A percentile compares a stretch with the other conserved stretches of the same genome.
phyloP scores from a whole-genome alignment of 2,797 vertebrate genomes.

The Muscicapa striata region DNA sequence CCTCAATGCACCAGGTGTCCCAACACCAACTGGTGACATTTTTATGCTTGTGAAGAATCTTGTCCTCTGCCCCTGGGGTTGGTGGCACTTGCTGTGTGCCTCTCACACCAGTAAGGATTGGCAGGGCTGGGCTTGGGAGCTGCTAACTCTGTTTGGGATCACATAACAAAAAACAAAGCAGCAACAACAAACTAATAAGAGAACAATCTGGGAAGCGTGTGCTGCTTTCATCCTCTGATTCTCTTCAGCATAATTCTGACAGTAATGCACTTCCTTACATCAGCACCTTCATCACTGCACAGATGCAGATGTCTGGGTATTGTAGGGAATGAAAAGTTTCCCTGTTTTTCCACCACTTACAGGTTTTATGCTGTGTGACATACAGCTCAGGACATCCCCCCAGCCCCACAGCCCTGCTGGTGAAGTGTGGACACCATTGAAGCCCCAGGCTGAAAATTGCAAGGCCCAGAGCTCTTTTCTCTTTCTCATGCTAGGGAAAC shows the following conservation, averaged over 20 bases:
- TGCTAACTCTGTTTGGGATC: background rate
- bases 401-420: rapidly evolving
- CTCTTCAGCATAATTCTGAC: slow-evolving; percentile 42
- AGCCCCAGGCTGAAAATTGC: too few species aligned
- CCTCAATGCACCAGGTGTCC: background rate
- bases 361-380: background rate
- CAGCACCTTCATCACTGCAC: background rate
- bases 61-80: background rate
- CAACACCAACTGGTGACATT: rapidly evolving
- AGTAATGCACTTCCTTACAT: background rate
- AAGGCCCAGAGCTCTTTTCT: too few species aligned
- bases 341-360: rapidly evolving
- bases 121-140: background rate
- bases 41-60: background rate
- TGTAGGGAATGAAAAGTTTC: rapidly evolving
- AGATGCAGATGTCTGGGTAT: background rate
- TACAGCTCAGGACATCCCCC: background rate
- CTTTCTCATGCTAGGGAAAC: too few species aligned
- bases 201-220: background rate
- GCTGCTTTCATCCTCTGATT: slow-evolving; percentile 6
- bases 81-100: background rate
- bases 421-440: too few species aligned
- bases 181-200: background rate
- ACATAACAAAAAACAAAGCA: background rate
- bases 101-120: rapidly evolving